Evolutionary conservation across 2,797 vertebrate genomes (phyloP).

Genomic region (Acropternis orthonyx): DNA sequence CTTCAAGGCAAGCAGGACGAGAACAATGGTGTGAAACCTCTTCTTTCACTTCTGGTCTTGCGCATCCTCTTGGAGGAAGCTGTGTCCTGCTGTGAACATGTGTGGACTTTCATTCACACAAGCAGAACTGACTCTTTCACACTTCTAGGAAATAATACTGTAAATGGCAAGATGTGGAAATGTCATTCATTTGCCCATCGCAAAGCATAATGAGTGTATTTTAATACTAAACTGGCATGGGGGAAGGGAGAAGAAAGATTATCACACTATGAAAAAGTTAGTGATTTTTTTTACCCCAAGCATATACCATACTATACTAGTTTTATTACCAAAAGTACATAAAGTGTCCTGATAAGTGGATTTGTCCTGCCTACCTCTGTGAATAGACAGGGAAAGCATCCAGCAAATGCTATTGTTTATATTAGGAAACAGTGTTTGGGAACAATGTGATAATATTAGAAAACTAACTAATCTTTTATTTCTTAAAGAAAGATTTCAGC

Average conservation of each 20-base stretch:
- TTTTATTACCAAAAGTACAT: background rate
- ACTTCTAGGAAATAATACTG: background rate
- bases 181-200: background rate
- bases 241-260: background rate
- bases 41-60: background rate
- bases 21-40: background rate
- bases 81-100: background rate
- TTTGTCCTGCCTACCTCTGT: background rate
- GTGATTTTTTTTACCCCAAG: background rate
- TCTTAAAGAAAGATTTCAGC: background rate
- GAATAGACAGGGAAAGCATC: background rate
- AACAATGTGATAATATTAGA: background rate
- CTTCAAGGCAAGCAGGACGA: background rate
- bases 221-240: background rate
- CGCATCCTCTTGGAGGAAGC: background rate
- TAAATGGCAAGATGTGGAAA: background rate
- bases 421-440: background rate
- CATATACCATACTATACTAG: background rate
- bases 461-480: constrained; percentile 1
- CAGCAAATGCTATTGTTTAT: background rate
- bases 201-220: background rate
- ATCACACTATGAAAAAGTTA: background rate
- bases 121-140: background rate
- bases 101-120: background rate
- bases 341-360: background rate